Evolutionary conservation across 2,797 vertebrate species (phyloP).

Genomic region (Sternotherus odoratus): DNA sequence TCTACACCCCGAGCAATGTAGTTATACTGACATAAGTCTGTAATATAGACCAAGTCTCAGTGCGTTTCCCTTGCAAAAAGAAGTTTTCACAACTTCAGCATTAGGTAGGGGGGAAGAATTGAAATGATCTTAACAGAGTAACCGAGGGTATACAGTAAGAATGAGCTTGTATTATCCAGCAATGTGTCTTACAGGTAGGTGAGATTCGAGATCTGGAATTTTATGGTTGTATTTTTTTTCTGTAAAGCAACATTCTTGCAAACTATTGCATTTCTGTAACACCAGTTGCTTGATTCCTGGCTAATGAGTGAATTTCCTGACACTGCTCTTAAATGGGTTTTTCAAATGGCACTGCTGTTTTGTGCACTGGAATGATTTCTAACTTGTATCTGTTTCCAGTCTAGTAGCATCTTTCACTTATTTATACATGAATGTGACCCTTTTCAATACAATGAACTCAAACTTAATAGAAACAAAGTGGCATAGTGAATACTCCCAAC

Average conservation of each 20-base stretch:
- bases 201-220: background rate
- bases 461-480: constrained; percentile 58
- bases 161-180: background rate
- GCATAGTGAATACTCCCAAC: constrained; percentile 43
- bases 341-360: constrained; percentile 6
- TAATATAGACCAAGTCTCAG: background rate
- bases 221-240: background rate
- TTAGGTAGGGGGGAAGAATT: constrained; percentile 1
- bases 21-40: background rate
- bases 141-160: background rate
- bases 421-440: background rate
- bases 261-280: background rate
- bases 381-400: constrained; percentile 8
- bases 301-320: background rate
- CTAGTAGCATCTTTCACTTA: constrained; percentile 38
- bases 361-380: constrained; percentile 34
- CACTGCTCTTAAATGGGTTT: background rate
- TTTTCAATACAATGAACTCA: background rate
- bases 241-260: background rate
- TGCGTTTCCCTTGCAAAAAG: background rate
- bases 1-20: background rate
- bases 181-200: background rate
- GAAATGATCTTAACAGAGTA: background rate
- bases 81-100: background rate
- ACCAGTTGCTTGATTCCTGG: background rate